These are phyloP conservation scores for Drosophila lutescens DNA, from an alignment of 2,888 invertebrate genomes.

Conservation along the genomic window DNA sequence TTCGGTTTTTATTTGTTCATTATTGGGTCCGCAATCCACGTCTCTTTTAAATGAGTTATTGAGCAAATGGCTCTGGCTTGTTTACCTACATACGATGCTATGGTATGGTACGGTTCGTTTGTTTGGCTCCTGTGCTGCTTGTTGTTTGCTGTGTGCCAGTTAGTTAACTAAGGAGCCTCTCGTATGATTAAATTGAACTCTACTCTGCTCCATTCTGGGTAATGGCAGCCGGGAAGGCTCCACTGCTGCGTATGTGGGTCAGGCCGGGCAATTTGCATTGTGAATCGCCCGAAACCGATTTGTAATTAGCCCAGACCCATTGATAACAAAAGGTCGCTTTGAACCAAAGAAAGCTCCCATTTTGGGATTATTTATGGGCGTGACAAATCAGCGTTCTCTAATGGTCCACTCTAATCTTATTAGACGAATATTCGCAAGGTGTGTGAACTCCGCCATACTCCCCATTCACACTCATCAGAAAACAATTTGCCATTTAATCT, in stretches of 20 bases:
- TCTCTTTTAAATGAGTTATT: constrained; percentile 76
- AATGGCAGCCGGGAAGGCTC: constrained; percentile 17
- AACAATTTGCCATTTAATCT: constrained; percentile 52
- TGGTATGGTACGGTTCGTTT: constrained; percentile 15
- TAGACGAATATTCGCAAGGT: constrained; percentile 30
- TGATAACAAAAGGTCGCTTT: constrained; percentile 19
- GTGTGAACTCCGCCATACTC: constrained; percentile 20
- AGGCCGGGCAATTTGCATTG: constrained; percentile 40
- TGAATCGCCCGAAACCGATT: constrained; percentile 28
- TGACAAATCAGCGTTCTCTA: constrained; percentile 20
- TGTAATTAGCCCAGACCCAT: constrained; percentile 26
- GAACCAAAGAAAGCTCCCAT: constrained; percentile 11
- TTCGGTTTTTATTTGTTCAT: constrained; percentile 76
- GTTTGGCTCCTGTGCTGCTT: constrained; percentile 32
- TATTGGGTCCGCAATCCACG: constrained; percentile 65
- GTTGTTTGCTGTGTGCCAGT: constrained; percentile 49
- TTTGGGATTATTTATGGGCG: constrained; percentile 11
- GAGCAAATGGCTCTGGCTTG: constrained; percentile 69
- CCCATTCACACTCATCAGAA: constrained; percentile 52
- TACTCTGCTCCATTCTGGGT: constrained; percentile 29
- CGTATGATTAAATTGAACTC: constrained; percentile 42
- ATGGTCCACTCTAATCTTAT: constrained; percentile 20
- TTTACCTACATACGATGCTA: constrained; percentile 58
- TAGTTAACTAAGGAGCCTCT: constrained; percentile 42
- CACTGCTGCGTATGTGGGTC: constrained; percentile 30